These are phyloP conservation scores for Tetrao urogallus DNA, from an alignment of 2,113 vertebrate genomes.

Conservation along the genomic window DNA sequence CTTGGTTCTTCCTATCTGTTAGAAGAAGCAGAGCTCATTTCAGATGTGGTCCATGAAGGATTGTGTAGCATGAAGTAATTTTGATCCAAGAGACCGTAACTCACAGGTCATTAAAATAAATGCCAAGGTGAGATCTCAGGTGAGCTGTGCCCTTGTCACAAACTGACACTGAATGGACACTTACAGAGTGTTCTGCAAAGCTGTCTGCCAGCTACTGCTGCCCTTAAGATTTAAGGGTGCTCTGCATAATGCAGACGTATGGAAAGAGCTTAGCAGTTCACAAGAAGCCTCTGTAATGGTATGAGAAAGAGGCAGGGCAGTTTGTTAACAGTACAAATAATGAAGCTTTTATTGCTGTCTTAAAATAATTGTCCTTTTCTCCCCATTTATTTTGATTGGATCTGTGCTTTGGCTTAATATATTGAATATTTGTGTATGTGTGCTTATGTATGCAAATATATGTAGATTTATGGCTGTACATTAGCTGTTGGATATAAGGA, in stretches of 20 bases:
- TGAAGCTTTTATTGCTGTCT: neutral
- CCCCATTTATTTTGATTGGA: neutral
- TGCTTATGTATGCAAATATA: constrained; percentile 28
- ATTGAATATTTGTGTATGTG: neutral
- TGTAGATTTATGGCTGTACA: constrained; percentile 16
- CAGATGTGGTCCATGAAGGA: neutral
- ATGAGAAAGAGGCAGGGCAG: neutral
- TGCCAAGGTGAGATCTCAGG: neutral
- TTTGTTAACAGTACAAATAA: neutral
- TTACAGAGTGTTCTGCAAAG: neutral
- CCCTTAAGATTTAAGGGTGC: neutral
- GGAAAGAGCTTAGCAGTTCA: neutral
- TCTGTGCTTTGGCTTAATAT: neutral
- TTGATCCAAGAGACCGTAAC: neutral
- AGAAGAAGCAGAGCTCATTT: neutral
- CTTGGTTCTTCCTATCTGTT: neutral
- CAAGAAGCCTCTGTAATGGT: neutral
- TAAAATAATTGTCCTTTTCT: neutral
- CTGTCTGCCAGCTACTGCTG: neutral
- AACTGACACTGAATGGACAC: neutral
- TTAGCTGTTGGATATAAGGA: neutral
- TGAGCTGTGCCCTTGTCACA: neutral
- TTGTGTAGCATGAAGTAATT: neutral
- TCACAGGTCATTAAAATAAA: neutral
- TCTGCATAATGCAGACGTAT: neutral